phyloP scores from a whole-genome alignment of 2,888 invertebrate genomes.

The Acanthacorydalis orientalis region DNA sequence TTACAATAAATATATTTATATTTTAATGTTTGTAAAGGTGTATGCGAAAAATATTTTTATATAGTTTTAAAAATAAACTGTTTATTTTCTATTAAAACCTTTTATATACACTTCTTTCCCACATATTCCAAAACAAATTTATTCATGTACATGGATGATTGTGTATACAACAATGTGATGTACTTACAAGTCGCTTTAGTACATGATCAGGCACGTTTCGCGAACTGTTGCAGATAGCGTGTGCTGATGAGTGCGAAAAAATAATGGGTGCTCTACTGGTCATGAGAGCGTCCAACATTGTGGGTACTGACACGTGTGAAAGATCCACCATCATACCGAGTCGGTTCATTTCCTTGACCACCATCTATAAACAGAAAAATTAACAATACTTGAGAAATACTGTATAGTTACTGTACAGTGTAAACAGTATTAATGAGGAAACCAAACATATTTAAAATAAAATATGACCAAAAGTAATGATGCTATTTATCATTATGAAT shows the following conservation, averaged over 20 bases:
- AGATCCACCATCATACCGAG: constrained; percentile 43
- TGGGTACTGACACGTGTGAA: constrained; percentile 35
- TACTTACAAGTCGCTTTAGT: constrained; percentile 29
- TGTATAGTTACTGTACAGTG: no score
- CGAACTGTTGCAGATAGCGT: constrained; percentile 34
- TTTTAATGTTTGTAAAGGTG: no score
- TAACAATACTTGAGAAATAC: no score
- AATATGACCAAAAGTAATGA: no score
- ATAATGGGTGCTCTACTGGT: constrained; percentile 37
- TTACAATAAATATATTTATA: no score
- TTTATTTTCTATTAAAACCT: no score
- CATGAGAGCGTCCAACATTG: constrained; percentile 34
- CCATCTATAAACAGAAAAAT: constrained; percentile 19
- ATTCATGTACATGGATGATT: background rate
- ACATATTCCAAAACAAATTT: background rate
- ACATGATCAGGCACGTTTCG: constrained; percentile 41
- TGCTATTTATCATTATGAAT: no score
- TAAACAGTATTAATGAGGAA: no score
- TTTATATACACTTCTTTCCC: no score
- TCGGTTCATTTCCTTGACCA: constrained; percentile 43
- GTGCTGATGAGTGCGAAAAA: constrained; percentile 41
- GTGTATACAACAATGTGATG: background rate
- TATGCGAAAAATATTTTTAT: no score
- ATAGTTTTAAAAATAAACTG: no score
- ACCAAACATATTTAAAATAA: no score